phyloP scores from a whole-genome alignment of 2,797 vertebrate species.

The Pangasius djambal region DNA sequence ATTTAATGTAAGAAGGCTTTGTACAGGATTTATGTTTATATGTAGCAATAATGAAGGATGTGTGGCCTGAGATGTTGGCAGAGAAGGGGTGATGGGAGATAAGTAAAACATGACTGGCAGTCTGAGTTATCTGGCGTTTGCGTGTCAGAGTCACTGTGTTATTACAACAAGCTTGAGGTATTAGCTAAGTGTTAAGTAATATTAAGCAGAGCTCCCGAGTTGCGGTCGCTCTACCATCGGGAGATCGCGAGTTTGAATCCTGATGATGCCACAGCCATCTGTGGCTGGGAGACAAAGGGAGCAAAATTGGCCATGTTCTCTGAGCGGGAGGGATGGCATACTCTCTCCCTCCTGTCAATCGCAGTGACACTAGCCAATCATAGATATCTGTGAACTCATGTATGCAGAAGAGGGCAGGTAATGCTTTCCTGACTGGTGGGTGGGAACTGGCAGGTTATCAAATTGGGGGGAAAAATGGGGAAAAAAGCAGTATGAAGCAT shows the following conservation, averaged over 20 bases:
- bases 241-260: not conserved
- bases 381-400: not conserved
- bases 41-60: not conserved
- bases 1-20: not conserved
- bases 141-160: slow-evolving; percentile 38
- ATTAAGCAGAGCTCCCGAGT: not conserved
- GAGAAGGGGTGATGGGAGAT: slow-evolving; percentile 34
- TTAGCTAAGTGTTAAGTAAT: slow-evolving; percentile 24
- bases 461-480: not conserved
- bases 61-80: slow-evolving; percentile 34
- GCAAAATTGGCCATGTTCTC: not conserved
- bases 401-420: not conserved
- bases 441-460: not conserved
- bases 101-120: slow-evolving; percentile 39
- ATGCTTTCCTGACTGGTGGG: not conserved
- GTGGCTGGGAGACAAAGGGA: not conserved
- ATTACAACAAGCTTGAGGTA: slow-evolving; percentile 26
- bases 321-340: not conserved
- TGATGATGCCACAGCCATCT: not conserved
- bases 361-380: not conserved
- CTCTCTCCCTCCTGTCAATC: too few relatives aligned
- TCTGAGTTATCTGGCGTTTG: slow-evolving; percentile 44
- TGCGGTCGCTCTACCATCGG: too few relatives aligned
- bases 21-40: not conserved
- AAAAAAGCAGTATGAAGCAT: not conserved